Evolutionary conservation across 2,888 invertebrate species (phyloP), one percentile per base, ranked within the genome.

Genomic region (Andrena haemorrhoa): DNA sequence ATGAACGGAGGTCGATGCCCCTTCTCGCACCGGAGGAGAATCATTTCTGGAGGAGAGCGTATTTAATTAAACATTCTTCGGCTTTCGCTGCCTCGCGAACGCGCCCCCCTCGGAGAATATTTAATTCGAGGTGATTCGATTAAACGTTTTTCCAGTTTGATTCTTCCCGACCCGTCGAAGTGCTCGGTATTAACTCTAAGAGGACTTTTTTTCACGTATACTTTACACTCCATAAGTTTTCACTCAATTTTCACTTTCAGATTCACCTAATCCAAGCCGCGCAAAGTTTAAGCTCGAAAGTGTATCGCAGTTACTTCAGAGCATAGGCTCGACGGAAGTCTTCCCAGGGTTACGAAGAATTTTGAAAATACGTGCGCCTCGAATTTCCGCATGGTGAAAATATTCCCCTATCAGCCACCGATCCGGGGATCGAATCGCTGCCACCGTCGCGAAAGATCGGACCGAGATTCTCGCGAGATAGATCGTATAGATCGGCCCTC

Each of bases 401-500:
- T 80, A 80, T 84, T 83, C 75, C 75, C 75, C 29, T 60, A 10
- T 26, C n/a, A n/a, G 20, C 35, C 33, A 49, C 33, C 71, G 75
- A 72, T 79, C 79, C 66, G 49, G 47, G 65, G 53, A 51, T 75
- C n/a, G 74, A 53, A 84, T 84, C 79, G 83, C 60, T 56, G 56
- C 47, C n/a, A 35, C 41, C 65, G 69, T 23, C 10, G 51, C 26
- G 6, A 31, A 31, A 78, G 76, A 83, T 85, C 71, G 75, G 29
- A 68, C 74, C 74, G 68, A 68, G 84, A 75, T 79, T 31, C 69
- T 49, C 65, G 56, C 51, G 20, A 58, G 77, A 79, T 80, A 85
- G 79, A 83, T 85, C 78, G 74, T 71, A 74, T 47, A 74, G 83
- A 85, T 85, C 78, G 65, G 70, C 41, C 65, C 41, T 58, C 41